phyloP scores from a whole-genome alignment of 2,888 invertebrate genomes.

The Prionchulus punctatus region DNA sequence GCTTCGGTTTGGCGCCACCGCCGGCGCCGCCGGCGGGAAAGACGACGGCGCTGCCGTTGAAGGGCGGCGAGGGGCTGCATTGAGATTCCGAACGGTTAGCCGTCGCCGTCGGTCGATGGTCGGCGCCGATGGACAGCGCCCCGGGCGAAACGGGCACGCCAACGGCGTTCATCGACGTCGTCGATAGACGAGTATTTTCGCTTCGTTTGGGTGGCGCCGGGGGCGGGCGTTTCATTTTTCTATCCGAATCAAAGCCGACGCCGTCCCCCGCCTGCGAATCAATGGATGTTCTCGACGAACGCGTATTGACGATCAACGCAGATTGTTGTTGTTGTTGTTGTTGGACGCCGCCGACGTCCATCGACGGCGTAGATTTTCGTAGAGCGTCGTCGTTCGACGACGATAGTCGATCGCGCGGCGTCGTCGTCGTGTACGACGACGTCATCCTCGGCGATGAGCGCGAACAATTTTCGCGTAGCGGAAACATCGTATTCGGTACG shows the following conservation, averaged over 20 bases:
- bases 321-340: too few relatives aligned
- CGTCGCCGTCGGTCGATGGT: too few relatives aligned
- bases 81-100: too few relatives aligned
- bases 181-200: slow-evolving; percentile 18
- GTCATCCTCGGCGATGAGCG: background rate
- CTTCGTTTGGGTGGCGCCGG: slow-evolving; percentile 28
- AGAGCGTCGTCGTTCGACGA: background rate
- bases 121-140: too few relatives aligned
- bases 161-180: background rate
- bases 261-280: background rate
- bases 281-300: background rate
- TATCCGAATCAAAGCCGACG: too few relatives aligned
- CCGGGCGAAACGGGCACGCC: too few relatives aligned
- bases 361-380: background rate
- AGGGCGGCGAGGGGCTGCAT: too few relatives aligned
- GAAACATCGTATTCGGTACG: too few relatives aligned
- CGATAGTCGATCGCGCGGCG: too few relatives aligned
- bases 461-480: too few relatives aligned
- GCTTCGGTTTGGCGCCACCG: slow-evolving; percentile 5
- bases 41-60: background rate
- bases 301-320: background rate
- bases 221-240: slow-evolving; percentile 2
- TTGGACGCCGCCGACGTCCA: background rate
- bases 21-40: background rate
- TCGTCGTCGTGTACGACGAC: too few relatives aligned